These are phyloP conservation scores for Cheilinus undulatus DNA, from an alignment of 2,113 vertebrate genomes.

Conservation along the genomic window DNA sequence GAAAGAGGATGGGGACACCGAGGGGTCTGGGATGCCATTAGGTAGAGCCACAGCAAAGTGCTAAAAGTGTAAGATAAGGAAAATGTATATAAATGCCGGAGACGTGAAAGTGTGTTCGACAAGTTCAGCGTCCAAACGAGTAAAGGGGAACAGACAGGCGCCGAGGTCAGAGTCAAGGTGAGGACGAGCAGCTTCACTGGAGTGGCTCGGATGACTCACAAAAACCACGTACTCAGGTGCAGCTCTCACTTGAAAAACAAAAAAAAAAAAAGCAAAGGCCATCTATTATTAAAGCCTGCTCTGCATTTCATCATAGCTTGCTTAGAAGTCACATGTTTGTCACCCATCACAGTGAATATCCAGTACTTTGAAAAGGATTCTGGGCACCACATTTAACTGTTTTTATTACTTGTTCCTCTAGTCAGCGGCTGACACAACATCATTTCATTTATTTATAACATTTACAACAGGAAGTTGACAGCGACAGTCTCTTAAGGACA, in stretches of 20 bases:
- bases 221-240: slow-evolving; percentile 14
- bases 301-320: slow-evolving; percentile 31
- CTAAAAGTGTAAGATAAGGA: slow-evolving; percentile 58
- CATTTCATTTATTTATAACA: slow-evolving; percentile 9
- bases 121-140: slow-evolving; percentile 57
- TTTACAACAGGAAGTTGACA: neutral
- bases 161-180: slow-evolving; percentile 75
- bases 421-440: neutral
- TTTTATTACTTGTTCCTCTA: slow-evolving; percentile 8
- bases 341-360: slow-evolving; percentile 7
- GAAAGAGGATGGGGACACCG: slow-evolving; percentile 55
- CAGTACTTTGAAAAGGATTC: neutral
- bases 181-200: slow-evolving; percentile 55
- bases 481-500: neutral
- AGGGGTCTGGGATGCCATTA: slow-evolving; percentile 60
- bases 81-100: slow-evolving; percentile 48
- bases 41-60: slow-evolving; percentile 54
- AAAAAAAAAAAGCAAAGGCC: slow-evolving; percentile 13
- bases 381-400: neutral
- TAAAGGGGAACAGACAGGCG: slow-evolving; percentile 34
- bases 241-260: slow-evolving; percentile 20
- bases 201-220: slow-evolving; percentile 52
- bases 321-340: slow-evolving; percentile 24
- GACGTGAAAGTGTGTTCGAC: slow-evolving; percentile 30
- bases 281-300: slow-evolving; percentile 44